phyloP scores from a whole-genome alignment of 2,888 invertebrate species.

The Rhodophaea formosa region DNA sequence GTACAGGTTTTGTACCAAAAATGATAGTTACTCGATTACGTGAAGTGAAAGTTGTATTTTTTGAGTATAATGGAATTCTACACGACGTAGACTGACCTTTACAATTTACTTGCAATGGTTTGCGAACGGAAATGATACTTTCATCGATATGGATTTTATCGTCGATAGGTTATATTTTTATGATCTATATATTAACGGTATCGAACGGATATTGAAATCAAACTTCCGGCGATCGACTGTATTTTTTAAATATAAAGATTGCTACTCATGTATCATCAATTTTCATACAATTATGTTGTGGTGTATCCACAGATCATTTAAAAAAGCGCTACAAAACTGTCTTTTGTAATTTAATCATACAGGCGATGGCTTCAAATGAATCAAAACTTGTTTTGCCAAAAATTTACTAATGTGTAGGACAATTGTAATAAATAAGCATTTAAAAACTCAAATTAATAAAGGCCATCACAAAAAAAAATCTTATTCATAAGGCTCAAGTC shows the following conservation, averaged over 20 bases:
- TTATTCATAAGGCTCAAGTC: too few relatives aligned
- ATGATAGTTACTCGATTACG: slow-evolving; percentile 6
- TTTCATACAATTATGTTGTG: too few relatives aligned
- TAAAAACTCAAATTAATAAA: too few relatives aligned
- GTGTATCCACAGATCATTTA: too few relatives aligned
- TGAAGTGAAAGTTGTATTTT: slow-evolving; percentile 2
- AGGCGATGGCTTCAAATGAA: neutral
- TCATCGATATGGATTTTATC: neutral
- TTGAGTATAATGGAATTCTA: neutral
- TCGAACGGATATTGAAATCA: neutral
- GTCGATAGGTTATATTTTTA: neutral
- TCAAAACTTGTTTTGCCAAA: slow-evolving; percentile 4
- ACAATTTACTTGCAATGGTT: neutral
- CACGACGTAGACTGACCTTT: neutral
- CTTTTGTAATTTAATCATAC: too few relatives aligned
- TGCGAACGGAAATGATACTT: neutral
- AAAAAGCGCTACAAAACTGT: too few relatives aligned
- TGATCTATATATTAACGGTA: neutral
- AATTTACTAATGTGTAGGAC: too few relatives aligned
- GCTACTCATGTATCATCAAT: too few relatives aligned
- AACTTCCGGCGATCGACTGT: neutral
- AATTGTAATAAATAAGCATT: too few relatives aligned
- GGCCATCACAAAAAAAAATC: too few relatives aligned
- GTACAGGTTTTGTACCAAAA: slow-evolving; percentile 18
- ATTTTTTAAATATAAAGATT: neutral